Conservation (phyloP, 2,797 vertebrate species). For the Acropternis orthonyx region DNA sequence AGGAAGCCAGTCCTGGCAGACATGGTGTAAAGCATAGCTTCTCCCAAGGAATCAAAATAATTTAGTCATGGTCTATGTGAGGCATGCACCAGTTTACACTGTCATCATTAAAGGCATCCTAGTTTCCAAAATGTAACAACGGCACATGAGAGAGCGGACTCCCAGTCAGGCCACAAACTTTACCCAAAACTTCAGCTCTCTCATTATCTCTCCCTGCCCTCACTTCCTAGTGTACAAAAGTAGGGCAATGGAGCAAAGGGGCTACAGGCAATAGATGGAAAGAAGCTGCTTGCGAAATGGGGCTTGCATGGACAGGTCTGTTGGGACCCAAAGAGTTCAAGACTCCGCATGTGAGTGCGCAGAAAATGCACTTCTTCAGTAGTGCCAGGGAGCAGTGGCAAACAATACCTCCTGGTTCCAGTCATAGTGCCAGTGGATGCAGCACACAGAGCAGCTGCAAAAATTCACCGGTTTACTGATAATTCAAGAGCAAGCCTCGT, state of each 20-base stretch:
- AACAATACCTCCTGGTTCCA: not conserved
- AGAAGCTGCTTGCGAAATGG: not conserved
- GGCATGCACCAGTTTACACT: not conserved
- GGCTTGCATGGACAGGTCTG: rapidly evolving
- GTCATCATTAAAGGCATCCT: rapidly evolving
- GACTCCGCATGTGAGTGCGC: rapidly evolving
- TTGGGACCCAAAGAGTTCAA: not conserved
- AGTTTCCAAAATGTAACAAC: not conserved
- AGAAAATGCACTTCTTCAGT: not conserved
- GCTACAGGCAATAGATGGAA: not conserved
- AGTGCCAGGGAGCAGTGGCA: not conserved
- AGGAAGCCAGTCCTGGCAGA: not conserved
- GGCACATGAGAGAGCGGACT: not conserved
- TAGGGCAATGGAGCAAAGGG: not conserved
- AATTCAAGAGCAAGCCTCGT: not conserved
- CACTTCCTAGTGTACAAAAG: rapidly evolving
- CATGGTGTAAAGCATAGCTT: not conserved
- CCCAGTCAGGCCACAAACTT: not conserved
- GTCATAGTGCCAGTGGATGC: rapidly evolving
- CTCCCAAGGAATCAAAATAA: not conserved
- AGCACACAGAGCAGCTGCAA: not conserved
- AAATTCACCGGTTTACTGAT: not conserved
- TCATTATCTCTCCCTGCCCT: not conserved
- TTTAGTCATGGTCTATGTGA: not conserved
- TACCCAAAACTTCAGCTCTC: rapidly evolving